Percentiles rank a stretch among this genome's conserved stretches.
Conservation (phyloP, 2,113 vertebrate species). For the Centropristis striata region DNA sequence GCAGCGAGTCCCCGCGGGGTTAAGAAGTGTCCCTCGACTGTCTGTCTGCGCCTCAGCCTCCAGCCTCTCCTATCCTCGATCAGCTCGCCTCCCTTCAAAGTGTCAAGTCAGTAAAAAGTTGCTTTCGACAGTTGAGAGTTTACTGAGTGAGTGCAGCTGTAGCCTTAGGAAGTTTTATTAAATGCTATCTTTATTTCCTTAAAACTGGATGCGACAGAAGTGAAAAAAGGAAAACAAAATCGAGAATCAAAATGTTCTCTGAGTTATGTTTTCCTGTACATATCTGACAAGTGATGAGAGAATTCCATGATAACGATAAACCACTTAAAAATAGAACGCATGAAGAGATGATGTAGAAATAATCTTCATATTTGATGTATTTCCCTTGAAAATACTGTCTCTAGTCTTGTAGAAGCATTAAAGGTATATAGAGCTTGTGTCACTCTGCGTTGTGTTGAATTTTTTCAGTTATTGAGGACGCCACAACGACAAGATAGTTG, state of each 20-base stretch:
- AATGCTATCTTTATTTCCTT: conserved; percentile 40
- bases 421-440: too few species aligned
- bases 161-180: conserved; percentile 54
- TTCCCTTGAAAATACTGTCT: background rate
- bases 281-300: background rate
- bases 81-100: conserved; percentile 72
- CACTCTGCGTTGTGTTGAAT: too few species aligned
- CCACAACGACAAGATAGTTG: too few species aligned
- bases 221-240: conserved; percentile 5
- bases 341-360: background rate
- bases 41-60: conserved; percentile 56
- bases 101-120: conserved; percentile 77
- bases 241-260: conserved; percentile 1
- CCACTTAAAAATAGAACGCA: background rate
- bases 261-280: background rate
- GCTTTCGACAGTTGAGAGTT: conserved; percentile 63
- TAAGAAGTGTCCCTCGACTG: conserved; percentile 73
- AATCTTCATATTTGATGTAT: background rate
- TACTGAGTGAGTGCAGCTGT: conserved; percentile 44
- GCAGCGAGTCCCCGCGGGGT: conserved; percentile 59
- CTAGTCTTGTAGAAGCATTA: too few species aligned
- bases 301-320: background rate
- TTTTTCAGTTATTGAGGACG: too few species aligned
- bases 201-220: conserved; percentile 32
- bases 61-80: conserved; percentile 61